Conservation (phyloP, 2,888 invertebrate genomes). For the Sesia bembeciformis region DNA sequence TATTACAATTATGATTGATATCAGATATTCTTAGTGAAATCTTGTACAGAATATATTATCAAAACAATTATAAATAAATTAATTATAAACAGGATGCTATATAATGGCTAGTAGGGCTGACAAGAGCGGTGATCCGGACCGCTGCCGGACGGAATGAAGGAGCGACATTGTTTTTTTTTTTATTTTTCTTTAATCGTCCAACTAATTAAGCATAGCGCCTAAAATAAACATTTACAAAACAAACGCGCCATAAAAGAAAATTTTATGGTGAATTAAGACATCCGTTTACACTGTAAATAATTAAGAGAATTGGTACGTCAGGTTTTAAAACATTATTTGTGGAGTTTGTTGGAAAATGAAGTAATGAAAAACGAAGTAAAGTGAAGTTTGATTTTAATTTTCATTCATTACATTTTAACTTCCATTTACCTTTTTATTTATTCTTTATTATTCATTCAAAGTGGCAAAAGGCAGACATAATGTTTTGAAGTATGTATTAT, state of each 20-base stretch:
- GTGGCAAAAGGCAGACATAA: too few relatives aligned
- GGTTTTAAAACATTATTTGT: not conserved
- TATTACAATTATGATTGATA: too few relatives aligned
- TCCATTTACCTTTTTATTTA: too few relatives aligned
- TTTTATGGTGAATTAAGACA: constrained; percentile 39
- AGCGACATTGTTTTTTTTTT: constrained; percentile 3
- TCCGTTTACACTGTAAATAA: constrained; percentile 32
- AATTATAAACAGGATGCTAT: constrained; percentile 26
- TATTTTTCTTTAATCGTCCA: constrained; percentile 27
- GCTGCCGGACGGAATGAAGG: constrained; percentile 9
- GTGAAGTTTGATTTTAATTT: too few relatives aligned
- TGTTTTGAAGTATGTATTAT: too few relatives aligned
- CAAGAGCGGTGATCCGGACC: constrained; percentile 29
- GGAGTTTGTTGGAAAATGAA: too few relatives aligned
- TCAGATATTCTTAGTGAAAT: too few relatives aligned
- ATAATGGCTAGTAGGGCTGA: constrained; percentile 18
- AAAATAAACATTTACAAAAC: constrained; percentile 33
- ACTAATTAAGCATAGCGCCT: constrained; percentile 49
- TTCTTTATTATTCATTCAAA: too few relatives aligned
- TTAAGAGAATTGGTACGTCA: constrained; percentile 9
- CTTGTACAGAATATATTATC: too few relatives aligned
- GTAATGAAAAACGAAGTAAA: too few relatives aligned
- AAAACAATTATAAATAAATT: constrained; percentile 6
- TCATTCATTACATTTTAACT: too few relatives aligned
- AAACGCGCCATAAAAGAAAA: constrained; percentile 28